Conservation (phyloP, 2,113 vertebrate species). For the Nipponia nippon region DNA sequence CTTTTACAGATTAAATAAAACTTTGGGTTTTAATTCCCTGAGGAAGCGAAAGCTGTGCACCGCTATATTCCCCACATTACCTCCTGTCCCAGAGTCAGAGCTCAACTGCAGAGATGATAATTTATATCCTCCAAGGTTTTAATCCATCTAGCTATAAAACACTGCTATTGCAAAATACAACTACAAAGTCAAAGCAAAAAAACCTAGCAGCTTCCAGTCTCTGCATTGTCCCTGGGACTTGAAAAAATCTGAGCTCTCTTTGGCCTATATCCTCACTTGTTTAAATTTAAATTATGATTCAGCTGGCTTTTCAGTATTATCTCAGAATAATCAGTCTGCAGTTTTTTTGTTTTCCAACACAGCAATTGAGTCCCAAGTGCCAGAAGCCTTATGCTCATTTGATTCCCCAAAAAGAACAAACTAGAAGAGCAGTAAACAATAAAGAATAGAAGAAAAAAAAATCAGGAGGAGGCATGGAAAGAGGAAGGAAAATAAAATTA, state of each 20-base stretch:
- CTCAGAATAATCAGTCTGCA: neutral
- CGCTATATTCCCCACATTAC: rapidly evolving
- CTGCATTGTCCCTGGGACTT: neutral
- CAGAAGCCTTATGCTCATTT: neutral
- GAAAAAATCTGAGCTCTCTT: neutral
- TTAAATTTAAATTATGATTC: neutral
- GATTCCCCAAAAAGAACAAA: neutral
- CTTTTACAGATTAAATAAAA: neutral
- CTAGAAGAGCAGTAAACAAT: neutral
- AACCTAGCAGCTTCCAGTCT: neutral
- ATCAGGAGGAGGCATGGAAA: neutral
- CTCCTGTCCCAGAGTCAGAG: neutral
- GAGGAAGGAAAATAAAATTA: neutral
- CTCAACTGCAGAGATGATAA: neutral
- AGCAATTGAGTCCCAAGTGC: neutral
- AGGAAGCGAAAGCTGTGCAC: neutral
- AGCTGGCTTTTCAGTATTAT: neutral
- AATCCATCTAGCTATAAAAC: neutral
- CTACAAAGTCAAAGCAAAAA: neutral
- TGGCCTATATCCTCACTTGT: neutral
- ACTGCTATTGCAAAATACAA: neutral
- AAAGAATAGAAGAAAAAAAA: neutral
- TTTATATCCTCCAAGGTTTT: neutral
- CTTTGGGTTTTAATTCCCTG: neutral
- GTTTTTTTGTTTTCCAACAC: neutral